Evolutionary conservation across 1,140 invertebrate genomes (phyloP).

Genomic region (Lethocerus indicus): DNA sequence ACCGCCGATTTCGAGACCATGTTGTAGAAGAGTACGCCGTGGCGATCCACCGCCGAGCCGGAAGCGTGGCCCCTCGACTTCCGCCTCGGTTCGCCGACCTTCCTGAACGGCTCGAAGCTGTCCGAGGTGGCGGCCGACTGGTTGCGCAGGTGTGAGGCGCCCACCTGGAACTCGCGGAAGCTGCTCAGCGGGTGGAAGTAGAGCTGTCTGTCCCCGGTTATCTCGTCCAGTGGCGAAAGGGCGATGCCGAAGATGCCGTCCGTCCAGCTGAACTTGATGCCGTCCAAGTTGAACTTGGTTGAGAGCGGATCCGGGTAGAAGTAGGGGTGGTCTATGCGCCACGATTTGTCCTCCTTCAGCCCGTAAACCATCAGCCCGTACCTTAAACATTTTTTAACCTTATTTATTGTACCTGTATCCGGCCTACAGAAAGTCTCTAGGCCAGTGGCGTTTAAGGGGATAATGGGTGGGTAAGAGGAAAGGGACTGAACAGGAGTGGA

Average conservation of each 20-base stretch:
- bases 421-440: too few species aligned
- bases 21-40: conserved; percentile 60
- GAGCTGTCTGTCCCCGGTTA: conserved; percentile 34
- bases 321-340: conserved; percentile 51
- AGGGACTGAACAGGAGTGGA: too few species aligned
- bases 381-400: too few species aligned
- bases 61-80: conserved; percentile 47
- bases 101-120: conserved; percentile 17
- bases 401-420: too few species aligned
- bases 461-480: too few species aligned
- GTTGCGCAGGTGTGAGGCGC: conserved; percentile 40
- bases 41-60: conserved; percentile 44
- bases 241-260: conserved; percentile 65
- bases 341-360: conserved; percentile 42
- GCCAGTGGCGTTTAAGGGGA: too few species aligned
- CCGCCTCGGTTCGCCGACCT: conserved; percentile 30
- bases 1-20: conserved; percentile 52
- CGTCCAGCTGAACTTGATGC: conserved; percentile 58
- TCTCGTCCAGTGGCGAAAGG: conserved; percentile 34
- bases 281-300: conserved; percentile 45
- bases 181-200: conserved; percentile 69
- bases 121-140: conserved; percentile 27
- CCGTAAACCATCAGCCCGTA: conserved; percentile 53
- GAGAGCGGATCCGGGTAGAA: conserved; percentile 62
- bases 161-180: conserved; percentile 51